Percentiles rank a stretch among this genome's conserved stretches.
phyloP scores from a whole-genome alignment of 2,888 invertebrate genomes.

The Agrilus mali region DNA sequence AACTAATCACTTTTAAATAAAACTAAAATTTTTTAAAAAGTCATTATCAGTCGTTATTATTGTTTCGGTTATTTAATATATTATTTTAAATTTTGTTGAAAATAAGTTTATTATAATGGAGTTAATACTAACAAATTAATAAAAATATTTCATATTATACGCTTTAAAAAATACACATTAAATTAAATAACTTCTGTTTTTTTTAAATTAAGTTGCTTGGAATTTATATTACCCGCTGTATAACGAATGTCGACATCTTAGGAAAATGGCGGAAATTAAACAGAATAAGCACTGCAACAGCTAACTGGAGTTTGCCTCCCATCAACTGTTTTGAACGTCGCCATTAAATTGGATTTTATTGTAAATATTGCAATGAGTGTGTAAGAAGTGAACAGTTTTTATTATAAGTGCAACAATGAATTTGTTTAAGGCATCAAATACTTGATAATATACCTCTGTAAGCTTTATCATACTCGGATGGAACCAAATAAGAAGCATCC shows the following conservation, averaged over 20 bases:
- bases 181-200: too few relatives aligned
- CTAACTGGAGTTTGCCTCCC: slow-evolving; percentile 35
- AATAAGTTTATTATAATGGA: too few relatives aligned
- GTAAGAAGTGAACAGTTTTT: slow-evolving; percentile 19
- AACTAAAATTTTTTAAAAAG: too few relatives aligned
- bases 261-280: slow-evolving; percentile 7
- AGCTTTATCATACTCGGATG: slow-evolving; percentile 20
- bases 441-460: slow-evolving; percentile 14
- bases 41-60: too few relatives aligned
- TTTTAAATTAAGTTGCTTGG: too few relatives aligned
- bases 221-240: too few relatives aligned
- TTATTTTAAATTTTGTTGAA: too few relatives aligned
- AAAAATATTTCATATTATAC: too few relatives aligned
- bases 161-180: too few relatives aligned
- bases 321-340: slow-evolving; percentile 35
- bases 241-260: neutral
- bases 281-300: slow-evolving; percentile 20
- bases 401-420: slow-evolving; percentile 14
- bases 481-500: slow-evolving; percentile 26
- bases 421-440: slow-evolving; percentile 10
- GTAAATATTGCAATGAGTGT: slow-evolving; percentile 26
- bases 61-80: too few relatives aligned
- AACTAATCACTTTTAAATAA: too few relatives aligned
- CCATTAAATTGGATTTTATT: slow-evolving; percentile 33
- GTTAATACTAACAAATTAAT: too few relatives aligned